phyloP scores from a whole-genome alignment of 1,140 invertebrate genomes.

The Philotrypesis tridentata region DNA sequence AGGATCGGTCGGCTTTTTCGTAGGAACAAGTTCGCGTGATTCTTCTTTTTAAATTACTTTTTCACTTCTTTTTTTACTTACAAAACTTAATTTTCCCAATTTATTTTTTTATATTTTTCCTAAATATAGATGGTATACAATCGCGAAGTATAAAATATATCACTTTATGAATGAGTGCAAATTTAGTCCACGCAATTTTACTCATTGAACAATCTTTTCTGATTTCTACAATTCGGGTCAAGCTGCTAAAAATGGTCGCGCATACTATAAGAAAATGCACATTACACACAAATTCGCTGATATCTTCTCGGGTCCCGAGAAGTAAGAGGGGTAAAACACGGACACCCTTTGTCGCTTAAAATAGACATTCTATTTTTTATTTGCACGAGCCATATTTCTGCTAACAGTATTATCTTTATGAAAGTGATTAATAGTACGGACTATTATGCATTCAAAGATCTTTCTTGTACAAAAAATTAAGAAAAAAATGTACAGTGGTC shows the following conservation, averaged over 20 bases:
- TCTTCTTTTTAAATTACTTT: background rate
- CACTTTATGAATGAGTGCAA: constrained; percentile 53
- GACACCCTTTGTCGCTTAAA: constrained; percentile 29
- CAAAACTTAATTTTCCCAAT: constrained; percentile 39
- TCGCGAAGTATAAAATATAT: constrained; percentile 63
- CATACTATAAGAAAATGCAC: constrained; percentile 45
- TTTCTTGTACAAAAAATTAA: background rate
- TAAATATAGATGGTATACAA: constrained; percentile 54
- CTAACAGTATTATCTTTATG: background rate
- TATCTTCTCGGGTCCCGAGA: constrained; percentile 16
- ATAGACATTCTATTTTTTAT: constrained; percentile 23
- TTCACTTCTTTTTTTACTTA: constrained; percentile 27
- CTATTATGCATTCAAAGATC: background rate
- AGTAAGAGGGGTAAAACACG: constrained; percentile 10
- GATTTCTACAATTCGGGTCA: constrained; percentile 45
- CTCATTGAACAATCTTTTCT: constrained; percentile 29
- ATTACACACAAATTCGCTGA: constrained; percentile 19
- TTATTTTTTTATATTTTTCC: constrained; percentile 48
- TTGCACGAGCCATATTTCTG: constrained; percentile 26
- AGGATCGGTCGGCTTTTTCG: constrained; percentile 25
- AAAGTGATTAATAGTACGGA: background rate
- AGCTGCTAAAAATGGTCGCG: constrained; percentile 48
- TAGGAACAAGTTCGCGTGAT: constrained; percentile 47
- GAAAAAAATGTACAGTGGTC: background rate
- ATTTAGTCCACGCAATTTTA: constrained; percentile 37